A percentile compares a stretch with the other conserved stretches of the same genome.
phyloP scores from a whole-genome alignment of 1,140 invertebrate species.

The Eupeodes corollae region DNA sequence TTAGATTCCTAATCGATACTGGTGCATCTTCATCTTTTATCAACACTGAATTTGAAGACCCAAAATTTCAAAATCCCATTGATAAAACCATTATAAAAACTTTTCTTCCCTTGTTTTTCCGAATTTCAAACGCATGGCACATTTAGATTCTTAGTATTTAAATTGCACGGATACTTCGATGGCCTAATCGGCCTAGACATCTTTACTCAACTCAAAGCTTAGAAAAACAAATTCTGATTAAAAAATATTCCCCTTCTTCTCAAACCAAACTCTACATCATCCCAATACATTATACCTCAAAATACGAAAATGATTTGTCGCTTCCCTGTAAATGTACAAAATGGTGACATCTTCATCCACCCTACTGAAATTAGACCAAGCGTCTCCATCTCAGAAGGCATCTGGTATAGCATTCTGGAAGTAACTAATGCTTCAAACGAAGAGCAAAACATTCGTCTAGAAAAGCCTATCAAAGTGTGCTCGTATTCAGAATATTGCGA shows the following conservation, averaged over 20 bases:
- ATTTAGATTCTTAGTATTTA: constrained; percentile 1
- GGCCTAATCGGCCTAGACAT: constrained; percentile 1
- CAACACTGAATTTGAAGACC: neutral
- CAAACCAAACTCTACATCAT: neutral
- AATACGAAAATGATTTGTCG: neutral
- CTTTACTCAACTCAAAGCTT: neutral
- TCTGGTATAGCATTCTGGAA: too few relatives aligned
- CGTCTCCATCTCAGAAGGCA: too few relatives aligned
- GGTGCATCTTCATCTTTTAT: constrained; percentile 7
- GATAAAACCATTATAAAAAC: neutral
- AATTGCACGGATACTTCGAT: constrained; percentile 9
- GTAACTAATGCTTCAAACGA: too few relatives aligned
- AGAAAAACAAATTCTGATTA: neutral
- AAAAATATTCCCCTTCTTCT: neutral
- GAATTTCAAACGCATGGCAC: constrained; percentile 6
- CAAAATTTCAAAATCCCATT: neutral
- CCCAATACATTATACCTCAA: neutral
- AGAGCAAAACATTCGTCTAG: too few relatives aligned
- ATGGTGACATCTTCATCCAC: neutral
- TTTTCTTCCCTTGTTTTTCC: constrained; percentile 1
- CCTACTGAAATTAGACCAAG: too few relatives aligned
- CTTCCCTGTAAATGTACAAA: neutral
- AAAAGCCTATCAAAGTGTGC: too few relatives aligned
- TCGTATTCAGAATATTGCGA: too few relatives aligned
- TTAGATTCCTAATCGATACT: constrained; percentile 7